Evolutionary conservation across 2,113 vertebrate species (phyloP).

Genomic region (Noctilio leporinus): DNA sequence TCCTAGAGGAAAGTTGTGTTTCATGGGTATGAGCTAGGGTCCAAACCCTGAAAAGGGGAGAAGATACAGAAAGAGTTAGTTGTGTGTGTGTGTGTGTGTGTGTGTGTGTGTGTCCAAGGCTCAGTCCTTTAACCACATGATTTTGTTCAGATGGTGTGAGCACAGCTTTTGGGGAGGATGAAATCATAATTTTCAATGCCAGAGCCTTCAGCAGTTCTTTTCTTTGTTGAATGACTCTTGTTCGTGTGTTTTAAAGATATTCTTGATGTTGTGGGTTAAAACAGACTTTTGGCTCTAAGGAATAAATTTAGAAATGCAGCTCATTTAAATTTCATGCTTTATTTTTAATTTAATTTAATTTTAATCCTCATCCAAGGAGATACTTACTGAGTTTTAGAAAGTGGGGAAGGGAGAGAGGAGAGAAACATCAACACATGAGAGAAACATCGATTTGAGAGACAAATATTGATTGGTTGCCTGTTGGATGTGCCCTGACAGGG

Average conservation of each 20-base stretch:
- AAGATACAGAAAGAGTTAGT: background rate
- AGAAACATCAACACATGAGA: too few species aligned
- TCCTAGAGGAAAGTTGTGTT: background rate
- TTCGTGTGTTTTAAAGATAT: conserved; percentile 8
- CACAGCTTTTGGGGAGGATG: background rate
- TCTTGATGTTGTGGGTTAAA: background rate
- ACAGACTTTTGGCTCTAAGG: conserved; percentile 16
- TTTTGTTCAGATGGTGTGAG: background rate
- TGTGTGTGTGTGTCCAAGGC: too few species aligned
- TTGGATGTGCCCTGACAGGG: too few species aligned
- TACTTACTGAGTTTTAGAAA: too few species aligned
- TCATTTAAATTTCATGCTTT: conserved; percentile 13
- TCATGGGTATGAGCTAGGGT: fast-evolving
- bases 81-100: too few species aligned
- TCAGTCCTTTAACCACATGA: fast-evolving
- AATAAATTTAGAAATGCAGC: background rate
- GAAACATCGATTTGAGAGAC: too few species aligned
- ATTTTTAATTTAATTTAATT: too few species aligned
- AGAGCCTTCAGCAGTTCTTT: background rate
- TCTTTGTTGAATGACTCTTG: background rate
- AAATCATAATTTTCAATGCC: background rate
- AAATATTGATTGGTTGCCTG: too few species aligned
- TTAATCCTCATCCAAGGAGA: too few species aligned
- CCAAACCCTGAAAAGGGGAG: background rate
- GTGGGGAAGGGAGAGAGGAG: too few species aligned